Percentiles rank a stretch among this genome's conserved stretches.
phyloP scores from a whole-genome alignment of 2,113 vertebrate genomes.

The Mohoua ochrocephala region DNA sequence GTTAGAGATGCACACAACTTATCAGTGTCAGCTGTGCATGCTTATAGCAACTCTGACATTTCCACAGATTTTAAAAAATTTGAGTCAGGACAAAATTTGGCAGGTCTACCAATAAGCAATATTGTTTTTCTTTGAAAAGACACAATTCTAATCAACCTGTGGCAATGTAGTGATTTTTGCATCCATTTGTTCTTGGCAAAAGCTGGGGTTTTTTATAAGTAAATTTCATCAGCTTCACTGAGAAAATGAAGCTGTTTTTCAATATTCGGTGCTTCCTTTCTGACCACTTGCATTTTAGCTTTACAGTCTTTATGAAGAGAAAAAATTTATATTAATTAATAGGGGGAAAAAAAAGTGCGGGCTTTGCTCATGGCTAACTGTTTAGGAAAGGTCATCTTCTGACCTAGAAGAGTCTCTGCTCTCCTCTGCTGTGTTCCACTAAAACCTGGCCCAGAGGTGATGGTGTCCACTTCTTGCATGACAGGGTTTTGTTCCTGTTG shows the following conservation, averaged over 20 bases:
- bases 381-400: neutral
- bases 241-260: neutral
- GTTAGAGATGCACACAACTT: slow-evolving; percentile 1
- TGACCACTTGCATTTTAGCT: neutral
- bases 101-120: slow-evolving; percentile 32
- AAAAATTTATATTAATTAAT: neutral
- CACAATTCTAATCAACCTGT: slow-evolving; percentile 15
- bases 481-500: neutral
- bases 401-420: neutral
- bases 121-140: slow-evolving; percentile 2
- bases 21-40: neutral
- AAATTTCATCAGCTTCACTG: neutral
- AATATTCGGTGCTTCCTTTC: neutral
- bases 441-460: neutral
- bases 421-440: neutral
- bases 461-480: neutral
- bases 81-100: neutral
- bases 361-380: neutral
- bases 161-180: neutral
- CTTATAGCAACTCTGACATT: neutral
- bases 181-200: neutral
- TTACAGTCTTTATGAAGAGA: neutral
- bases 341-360: fast-evolving
- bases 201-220: neutral
- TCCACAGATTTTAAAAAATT: slow-evolving; percentile 29